Evolutionary conservation across 2,113 vertebrate species (phyloP).

Genomic region (Pterocles orientalis): DNA sequence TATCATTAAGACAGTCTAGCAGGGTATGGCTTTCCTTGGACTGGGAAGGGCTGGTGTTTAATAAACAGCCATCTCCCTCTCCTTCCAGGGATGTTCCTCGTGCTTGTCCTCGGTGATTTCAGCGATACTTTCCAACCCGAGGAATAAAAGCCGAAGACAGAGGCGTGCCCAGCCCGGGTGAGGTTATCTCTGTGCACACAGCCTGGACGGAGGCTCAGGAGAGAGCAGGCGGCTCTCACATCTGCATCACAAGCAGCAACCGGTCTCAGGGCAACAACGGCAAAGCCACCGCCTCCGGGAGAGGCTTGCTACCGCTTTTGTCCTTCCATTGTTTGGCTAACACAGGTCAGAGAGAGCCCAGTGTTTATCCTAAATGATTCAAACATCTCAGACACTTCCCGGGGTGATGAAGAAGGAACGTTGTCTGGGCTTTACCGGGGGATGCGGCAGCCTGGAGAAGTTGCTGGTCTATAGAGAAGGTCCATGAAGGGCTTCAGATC

Average conservation of each 20-base stretch:
- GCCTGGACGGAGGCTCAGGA: not conserved
- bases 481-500: not conserved
- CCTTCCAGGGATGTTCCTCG: not conserved
- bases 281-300: not conserved
- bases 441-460: accelerated
- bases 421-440: accelerated
- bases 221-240: not conserved
- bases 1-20: not conserved
- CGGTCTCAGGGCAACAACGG: accelerated
- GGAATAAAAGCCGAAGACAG: not conserved
- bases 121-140: not conserved
- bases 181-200: not conserved
- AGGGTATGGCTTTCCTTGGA: not conserved
- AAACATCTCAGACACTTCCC: not conserved
- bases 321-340: not conserved
- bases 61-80: accelerated
- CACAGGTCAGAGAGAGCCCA: not conserved
- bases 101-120: not conserved
- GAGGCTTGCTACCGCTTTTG: not conserved
- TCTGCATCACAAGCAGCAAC: accelerated
- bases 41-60: not conserved
- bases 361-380: not conserved
- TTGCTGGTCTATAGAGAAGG: not conserved
- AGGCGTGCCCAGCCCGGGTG: accelerated
- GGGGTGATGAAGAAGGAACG: not conserved